Evolutionary conservation across 2,797 vertebrate genomes (phyloP).

Genomic region (Hypotaenidia okinawae): DNA sequence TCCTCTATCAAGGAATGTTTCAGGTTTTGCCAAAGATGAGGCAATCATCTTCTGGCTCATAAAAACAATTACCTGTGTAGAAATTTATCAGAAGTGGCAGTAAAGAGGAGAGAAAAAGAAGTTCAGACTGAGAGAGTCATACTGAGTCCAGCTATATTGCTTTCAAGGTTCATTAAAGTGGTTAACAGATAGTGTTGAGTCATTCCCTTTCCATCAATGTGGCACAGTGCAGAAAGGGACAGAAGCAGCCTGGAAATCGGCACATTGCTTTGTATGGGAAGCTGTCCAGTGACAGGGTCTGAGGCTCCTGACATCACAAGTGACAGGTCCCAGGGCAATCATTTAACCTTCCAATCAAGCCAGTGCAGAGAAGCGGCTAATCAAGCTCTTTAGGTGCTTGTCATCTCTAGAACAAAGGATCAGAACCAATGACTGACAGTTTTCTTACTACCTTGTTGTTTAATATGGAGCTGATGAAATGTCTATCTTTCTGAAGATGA

Average conservation of each 20-base stretch:
- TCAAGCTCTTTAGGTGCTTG: slow-evolving; percentile 48
- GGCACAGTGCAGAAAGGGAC: not conserved
- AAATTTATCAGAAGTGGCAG: slow-evolving; percentile 27
- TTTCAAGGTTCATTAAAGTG: slow-evolving; percentile 10
- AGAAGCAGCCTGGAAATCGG: not conserved
- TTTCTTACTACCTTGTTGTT: not conserved
- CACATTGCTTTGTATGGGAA: not conserved
- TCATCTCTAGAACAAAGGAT: slow-evolving; percentile 47
- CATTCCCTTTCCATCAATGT: not conserved
- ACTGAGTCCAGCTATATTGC: not conserved
- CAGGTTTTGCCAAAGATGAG: not conserved
- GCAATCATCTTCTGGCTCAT: not conserved
- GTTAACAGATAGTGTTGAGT: not conserved
- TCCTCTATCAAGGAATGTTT: not conserved
- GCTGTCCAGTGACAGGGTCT: not conserved
- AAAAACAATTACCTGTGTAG: slow-evolving; percentile 15
- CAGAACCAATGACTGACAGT: not conserved
- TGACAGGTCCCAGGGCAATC: not conserved
- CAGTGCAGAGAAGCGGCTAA: not conserved
- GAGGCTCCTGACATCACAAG: not conserved
- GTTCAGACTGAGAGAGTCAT: not conserved
- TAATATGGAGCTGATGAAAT: not conserved
- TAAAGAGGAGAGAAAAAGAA: not conserved
- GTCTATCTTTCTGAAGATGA: not conserved
- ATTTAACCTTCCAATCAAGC: not conserved